A percentile compares a stretch with the other conserved stretches of the same genome.
phyloP scores from a whole-genome alignment of 2,113 vertebrate genomes.

The Candoia aspera region DNA sequence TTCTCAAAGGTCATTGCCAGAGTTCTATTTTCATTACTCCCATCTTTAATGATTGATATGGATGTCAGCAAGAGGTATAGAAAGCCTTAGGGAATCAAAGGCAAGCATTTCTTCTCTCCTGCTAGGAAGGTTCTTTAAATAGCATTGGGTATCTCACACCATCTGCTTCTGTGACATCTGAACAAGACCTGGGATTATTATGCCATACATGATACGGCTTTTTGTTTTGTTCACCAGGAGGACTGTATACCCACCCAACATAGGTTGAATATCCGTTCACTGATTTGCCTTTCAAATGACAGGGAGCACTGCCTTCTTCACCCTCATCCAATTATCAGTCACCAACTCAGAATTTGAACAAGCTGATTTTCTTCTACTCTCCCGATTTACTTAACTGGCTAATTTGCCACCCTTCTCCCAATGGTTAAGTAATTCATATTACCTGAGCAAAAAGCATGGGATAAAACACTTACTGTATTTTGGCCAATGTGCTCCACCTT shows the following conservation, averaged over 20 bases:
- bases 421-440: not conserved
- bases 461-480: not conserved
- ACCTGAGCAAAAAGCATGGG: no score
- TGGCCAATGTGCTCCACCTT: not conserved
- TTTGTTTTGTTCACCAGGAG: not conserved
- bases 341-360: not conserved
- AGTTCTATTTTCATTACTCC: slow-evolving; percentile 11
- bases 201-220: slow-evolving; percentile 7
- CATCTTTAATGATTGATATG: not conserved
- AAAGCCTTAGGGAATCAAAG: not conserved
- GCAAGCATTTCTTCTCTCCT: not conserved
- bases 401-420: not conserved
- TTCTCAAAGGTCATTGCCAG: not conserved
- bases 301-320: not conserved
- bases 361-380: not conserved
- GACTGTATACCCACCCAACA: not conserved
- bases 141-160: slow-evolving; percentile 1
- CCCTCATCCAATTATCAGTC: not conserved
- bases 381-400: not conserved
- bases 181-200: slow-evolving; percentile 21
- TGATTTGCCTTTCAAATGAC: not conserved
- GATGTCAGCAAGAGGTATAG: not conserved
- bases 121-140: slow-evolving; percentile 16
- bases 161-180: slow-evolving; percentile 8
- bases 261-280: not conserved